A percentile compares a stretch with the other conserved stretches of the same genome.
Conservation (phyloP, 2,113 vertebrate genomes). For the Probosciger aterrimus region DNA sequence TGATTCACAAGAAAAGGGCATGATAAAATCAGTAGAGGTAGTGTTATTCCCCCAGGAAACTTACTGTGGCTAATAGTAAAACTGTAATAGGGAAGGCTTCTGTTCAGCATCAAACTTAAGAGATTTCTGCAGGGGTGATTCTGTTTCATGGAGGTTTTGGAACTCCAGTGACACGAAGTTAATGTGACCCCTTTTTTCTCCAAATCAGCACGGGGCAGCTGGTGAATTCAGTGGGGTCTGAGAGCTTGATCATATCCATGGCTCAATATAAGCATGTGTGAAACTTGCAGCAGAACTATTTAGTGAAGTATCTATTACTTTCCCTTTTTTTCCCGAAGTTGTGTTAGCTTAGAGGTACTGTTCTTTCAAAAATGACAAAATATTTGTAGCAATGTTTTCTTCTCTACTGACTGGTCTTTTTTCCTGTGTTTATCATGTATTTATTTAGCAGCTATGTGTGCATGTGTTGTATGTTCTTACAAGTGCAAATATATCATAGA, state of each 20-base stretch:
- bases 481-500: not conserved
- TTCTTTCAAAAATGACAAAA: not conserved
- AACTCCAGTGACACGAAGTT: not conserved
- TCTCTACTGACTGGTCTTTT: not conserved
- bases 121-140: not conserved
- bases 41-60: not conserved
- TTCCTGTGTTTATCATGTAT: not conserved
- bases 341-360: not conserved
- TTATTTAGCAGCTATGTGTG: not conserved
- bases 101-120: not conserved
- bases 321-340: not conserved
- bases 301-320: not conserved
- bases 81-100: not conserved
- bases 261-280: not conserved
- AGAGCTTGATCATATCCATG: not conserved
- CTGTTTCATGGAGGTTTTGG: not conserved
- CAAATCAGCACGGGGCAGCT: not conserved
- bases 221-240: not conserved
- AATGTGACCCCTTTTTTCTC: not conserved
- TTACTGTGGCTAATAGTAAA: not conserved
- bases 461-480: not conserved
- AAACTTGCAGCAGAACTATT: not conserved
- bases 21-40: conserved; percentile 20
- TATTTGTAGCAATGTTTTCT: not conserved
- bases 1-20: conserved; percentile 37